These are phyloP conservation scores for Cirrhinus molitorella DNA, from an alignment of 2,797 vertebrate species.

Conservation along the genomic window DNA sequence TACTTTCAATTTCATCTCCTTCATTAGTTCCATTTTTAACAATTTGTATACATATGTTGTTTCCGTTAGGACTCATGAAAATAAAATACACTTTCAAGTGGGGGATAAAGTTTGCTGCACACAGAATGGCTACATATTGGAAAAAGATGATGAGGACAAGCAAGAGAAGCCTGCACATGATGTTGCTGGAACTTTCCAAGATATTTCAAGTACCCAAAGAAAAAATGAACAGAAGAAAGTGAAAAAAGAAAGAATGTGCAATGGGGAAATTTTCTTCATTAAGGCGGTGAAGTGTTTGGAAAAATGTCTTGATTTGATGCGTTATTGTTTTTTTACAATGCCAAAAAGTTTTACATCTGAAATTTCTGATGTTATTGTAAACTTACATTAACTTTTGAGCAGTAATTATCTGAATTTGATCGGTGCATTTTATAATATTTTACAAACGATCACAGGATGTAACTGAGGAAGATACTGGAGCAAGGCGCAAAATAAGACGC, in stretches of 20 bases:
- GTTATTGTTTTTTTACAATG: background rate
- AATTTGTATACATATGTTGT: background rate
- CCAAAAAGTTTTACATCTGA: background rate
- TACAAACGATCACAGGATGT: constrained; percentile 70
- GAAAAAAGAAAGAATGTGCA: constrained; percentile 75
- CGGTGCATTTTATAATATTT: background rate
- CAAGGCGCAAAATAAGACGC: constrained; percentile 14
- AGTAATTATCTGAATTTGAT: background rate
- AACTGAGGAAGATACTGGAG: background rate
- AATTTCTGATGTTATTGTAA: background rate
- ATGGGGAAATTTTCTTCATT: constrained; percentile 87
- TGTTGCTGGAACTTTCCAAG: background rate
- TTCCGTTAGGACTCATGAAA: constrained; percentile 70
- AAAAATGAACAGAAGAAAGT: background rate
- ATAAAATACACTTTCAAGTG: constrained; percentile 67
- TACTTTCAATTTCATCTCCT: background rate
- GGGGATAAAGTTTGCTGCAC: constrained; percentile 85
- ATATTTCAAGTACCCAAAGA: constrained; percentile 5
- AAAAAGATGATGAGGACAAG: background rate
- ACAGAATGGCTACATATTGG: constrained; percentile 75
- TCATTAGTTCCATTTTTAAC: background rate
- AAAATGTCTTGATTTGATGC: background rate
- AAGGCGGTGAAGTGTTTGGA: constrained; percentile 61
- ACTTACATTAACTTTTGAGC: background rate
- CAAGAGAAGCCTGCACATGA: background rate